Evolutionary conservation across 2,113 vertebrate genomes (phyloP).

Genomic region (Petrocephalus microphthalmus): DNA sequence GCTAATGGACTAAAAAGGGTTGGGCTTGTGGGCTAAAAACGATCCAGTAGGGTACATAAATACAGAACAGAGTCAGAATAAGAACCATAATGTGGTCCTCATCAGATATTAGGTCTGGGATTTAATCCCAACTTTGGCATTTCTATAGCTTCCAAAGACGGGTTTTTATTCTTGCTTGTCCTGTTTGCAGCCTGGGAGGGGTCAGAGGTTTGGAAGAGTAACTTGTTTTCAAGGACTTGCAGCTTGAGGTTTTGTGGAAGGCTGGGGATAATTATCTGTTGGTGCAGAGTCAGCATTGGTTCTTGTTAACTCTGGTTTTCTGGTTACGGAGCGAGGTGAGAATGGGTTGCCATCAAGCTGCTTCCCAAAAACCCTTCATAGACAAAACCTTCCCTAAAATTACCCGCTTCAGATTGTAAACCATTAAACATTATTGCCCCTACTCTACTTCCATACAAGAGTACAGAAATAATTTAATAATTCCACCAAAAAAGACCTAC

Average conservation of each 20-base stretch:
- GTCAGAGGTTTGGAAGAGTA: slow-evolving; percentile 9
- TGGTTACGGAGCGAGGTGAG: background rate
- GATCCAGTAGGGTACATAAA: background rate
- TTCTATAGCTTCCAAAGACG: background rate
- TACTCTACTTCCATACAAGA: background rate
- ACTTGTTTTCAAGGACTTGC: slow-evolving; percentile 13
- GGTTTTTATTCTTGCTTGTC: slow-evolving; percentile 1
- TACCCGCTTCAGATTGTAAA: background rate
- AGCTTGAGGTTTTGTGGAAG: background rate
- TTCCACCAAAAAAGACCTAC: background rate
- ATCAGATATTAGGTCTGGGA: background rate
- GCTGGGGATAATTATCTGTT: slow-evolving; percentile 12
- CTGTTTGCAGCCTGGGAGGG: slow-evolving; percentile 7
- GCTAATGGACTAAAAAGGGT: background rate
- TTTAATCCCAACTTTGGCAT: background rate
- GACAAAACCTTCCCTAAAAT: background rate
- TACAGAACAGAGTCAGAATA: background rate
- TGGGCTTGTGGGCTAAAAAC: background rate
- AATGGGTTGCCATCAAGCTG: background rate
- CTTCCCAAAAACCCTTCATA: background rate
- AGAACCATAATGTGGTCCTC: background rate
- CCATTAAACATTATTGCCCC: background rate
- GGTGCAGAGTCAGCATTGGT: slow-evolving; percentile 12
- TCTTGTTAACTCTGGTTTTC: slow-evolving; percentile 14
- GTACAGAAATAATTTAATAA: background rate